Percentiles rank a stretch among this genome's conserved stretches.
Evolutionary conservation across 2,113 vertebrate genomes (phyloP).

Genomic region (Trachemys scripta): DNA sequence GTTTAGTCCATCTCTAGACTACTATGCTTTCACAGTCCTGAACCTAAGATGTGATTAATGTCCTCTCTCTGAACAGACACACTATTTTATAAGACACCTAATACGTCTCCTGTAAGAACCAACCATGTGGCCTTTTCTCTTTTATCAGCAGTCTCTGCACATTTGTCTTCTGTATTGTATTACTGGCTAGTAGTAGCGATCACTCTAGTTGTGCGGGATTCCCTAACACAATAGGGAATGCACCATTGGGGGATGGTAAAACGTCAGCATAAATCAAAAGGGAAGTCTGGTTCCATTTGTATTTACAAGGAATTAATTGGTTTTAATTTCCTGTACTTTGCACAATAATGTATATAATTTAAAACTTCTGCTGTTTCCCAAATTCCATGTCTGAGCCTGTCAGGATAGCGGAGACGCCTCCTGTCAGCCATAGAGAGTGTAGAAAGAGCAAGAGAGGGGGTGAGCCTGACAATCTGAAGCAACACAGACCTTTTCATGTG

Average conservation of each 20-base stretch:
- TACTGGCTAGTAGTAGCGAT: constrained; percentile 30
- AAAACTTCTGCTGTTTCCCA: constrained; percentile 56
- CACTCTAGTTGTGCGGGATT: not conserved
- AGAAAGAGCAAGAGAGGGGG: not conserved
- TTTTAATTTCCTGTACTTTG: constrained; percentile 76
- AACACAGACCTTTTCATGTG: not conserved
- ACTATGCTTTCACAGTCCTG: constrained; percentile 61
- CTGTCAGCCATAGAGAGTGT: not conserved
- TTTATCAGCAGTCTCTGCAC: constrained; percentile 67
- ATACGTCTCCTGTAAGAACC: constrained; percentile 45
- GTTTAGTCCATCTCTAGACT: constrained; percentile 47
- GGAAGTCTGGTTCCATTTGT: constrained; percentile 65
- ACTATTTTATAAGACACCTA: constrained; percentile 37
- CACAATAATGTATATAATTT: constrained; percentile 61
- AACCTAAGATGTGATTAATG: constrained; percentile 55
- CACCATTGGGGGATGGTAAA: constrained; percentile 38
- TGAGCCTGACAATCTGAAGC: not conserved
- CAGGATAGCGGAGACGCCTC: not conserved
- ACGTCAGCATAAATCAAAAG: constrained; percentile 63
- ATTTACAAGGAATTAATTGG: constrained; percentile 78
- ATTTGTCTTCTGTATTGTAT: constrained; percentile 56
- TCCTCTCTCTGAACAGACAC: constrained; percentile 46
- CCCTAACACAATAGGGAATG: constrained; percentile 1
- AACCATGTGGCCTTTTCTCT: constrained; percentile 45
- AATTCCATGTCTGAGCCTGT: not conserved